Conservation (phyloP, 2,888 invertebrate genomes). For the Nesidiocoris tenuis region DNA sequence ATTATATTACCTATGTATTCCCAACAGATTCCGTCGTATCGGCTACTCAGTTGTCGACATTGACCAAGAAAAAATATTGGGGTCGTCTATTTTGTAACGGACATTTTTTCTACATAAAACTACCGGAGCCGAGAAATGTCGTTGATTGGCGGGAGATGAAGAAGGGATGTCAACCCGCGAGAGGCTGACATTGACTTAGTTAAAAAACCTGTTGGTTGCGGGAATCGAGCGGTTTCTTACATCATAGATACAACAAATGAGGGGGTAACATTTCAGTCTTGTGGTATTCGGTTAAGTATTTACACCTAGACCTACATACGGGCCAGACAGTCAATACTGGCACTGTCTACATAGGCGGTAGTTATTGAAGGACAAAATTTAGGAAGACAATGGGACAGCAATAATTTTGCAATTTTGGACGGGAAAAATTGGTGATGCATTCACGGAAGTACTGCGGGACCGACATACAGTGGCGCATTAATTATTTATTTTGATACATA, state of each 20-base stretch:
- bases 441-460: too few species aligned
- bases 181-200: conserved; percentile 41
- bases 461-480: too few species aligned
- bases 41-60: background rate
- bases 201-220: conserved; percentile 42
- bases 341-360: too few species aligned
- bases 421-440: too few species aligned
- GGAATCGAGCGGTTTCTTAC: conserved; percentile 22
- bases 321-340: too few species aligned
- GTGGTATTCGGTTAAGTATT: conserved; percentile 10
- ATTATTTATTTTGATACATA: too few species aligned
- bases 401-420: too few species aligned
- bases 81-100: background rate
- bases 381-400: too few species aligned
- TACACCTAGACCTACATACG: conserved; percentile 43
- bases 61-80: conserved; percentile 4
- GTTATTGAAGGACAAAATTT: too few species aligned
- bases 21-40: too few species aligned
- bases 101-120: background rate
- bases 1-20: too few species aligned
- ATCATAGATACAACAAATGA: background rate
- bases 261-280: background rate
- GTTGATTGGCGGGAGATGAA: conserved; percentile 7
- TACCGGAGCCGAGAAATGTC: background rate
- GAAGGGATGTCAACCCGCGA: conserved; percentile 28